phyloP scores from a whole-genome alignment of 2,113 vertebrate genomes.

The Catharus minimus region DNA sequence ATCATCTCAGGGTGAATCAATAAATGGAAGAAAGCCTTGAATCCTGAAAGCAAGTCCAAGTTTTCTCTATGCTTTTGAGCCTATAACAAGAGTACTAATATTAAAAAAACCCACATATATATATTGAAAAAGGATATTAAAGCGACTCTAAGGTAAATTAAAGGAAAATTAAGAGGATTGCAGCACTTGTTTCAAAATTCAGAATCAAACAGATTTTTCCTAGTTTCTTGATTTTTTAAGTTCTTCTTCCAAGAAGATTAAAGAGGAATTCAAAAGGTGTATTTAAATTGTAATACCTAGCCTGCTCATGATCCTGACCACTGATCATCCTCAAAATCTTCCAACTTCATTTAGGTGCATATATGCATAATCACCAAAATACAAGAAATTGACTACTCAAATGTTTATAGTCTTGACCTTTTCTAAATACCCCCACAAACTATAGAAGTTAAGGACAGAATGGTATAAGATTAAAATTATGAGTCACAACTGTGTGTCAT shows the following conservation, averaged over 20 bases:
- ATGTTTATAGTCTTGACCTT: neutral
- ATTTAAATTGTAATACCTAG: neutral
- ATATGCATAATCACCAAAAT: neutral
- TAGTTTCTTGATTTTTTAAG: neutral
- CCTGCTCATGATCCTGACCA: neutral
- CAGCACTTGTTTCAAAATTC: neutral
- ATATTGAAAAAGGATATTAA: neutral
- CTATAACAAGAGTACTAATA: neutral
- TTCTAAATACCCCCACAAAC: fast-evolving
- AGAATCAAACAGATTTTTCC: neutral
- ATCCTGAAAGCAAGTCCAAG: neutral
- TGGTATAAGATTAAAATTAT: neutral
- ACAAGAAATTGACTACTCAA: neutral
- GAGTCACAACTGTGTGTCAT: fast-evolving
- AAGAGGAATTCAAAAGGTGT: neutral
- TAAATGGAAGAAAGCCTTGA: neutral
- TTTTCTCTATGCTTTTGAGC: neutral
- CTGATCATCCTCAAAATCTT: neutral
- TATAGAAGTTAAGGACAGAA: neutral
- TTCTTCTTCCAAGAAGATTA: neutral
- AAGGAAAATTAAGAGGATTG: neutral
- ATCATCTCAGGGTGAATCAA: neutral
- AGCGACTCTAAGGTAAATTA: neutral
- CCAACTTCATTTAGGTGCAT: neutral
- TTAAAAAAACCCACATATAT: neutral